These are phyloP conservation scores for Amniataba percoides DNA, from an alignment of 2,797 vertebrate genomes.

Conservation along the genomic window DNA sequence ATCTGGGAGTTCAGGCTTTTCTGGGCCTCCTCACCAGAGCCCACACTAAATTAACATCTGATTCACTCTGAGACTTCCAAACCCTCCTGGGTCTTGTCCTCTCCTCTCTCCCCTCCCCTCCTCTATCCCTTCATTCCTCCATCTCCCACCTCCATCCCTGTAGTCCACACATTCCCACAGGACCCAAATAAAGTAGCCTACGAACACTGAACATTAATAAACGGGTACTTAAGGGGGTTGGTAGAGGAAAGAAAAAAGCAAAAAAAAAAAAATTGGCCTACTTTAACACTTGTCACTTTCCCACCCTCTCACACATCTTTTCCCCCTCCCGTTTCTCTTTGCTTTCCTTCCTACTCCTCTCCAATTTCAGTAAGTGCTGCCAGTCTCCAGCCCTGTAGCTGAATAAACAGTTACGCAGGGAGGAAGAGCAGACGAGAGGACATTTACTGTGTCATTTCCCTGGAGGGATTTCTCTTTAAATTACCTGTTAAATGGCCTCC, in stretches of 20 bases:
- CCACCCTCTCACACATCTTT: slow-evolving; percentile 20
- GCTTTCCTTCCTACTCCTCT: slow-evolving; percentile 34
- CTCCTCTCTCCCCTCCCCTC: slow-evolving; percentile 11
- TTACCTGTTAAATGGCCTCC: slow-evolving; percentile 86
- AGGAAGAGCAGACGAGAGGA: slow-evolving; percentile 69
- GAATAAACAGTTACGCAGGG: slow-evolving; percentile 72
- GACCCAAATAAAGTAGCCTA: slow-evolving; percentile 66
- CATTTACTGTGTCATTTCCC: slow-evolving; percentile 76
- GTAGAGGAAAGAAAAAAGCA: slow-evolving; percentile 34
- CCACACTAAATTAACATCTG: slow-evolving; percentile 79
- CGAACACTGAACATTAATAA: slow-evolving; percentile 77
- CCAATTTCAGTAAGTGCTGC: slow-evolving; percentile 67
- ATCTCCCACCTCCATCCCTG: slow-evolving; percentile 44
- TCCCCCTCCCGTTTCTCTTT: not conserved
- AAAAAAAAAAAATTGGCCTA: slow-evolving; percentile 59
- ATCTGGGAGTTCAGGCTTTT: slow-evolving; percentile 61
- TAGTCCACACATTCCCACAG: slow-evolving; percentile 50
- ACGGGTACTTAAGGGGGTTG: slow-evolving; percentile 64
- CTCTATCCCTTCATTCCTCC: slow-evolving; percentile 15
- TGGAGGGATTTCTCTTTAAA: slow-evolving; percentile 82
- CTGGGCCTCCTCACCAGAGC: slow-evolving; percentile 75
- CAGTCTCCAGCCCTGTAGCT: slow-evolving; percentile 69
- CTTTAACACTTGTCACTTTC: slow-evolving; percentile 73
- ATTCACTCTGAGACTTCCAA: slow-evolving; percentile 68
- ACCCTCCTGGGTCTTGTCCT: slow-evolving; percentile 57